These are phyloP conservation scores for Phoebastria nigripes DNA, from an alignment of 2,797 vertebrate species.

Conservation along the genomic window DNA sequence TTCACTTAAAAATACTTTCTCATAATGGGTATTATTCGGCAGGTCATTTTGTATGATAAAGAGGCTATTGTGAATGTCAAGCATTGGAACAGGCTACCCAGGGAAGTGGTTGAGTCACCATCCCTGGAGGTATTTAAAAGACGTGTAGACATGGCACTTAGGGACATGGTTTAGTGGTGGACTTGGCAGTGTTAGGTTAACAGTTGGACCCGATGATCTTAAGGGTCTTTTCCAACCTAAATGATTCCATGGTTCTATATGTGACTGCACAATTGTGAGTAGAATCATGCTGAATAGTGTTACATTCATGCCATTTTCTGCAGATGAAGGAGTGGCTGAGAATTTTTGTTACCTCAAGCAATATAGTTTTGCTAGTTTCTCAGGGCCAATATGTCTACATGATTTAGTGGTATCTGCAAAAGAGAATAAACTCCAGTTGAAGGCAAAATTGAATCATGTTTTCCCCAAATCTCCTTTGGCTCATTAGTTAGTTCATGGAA, in stretches of 20 bases:
- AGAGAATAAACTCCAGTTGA: not conserved
- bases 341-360: not conserved
- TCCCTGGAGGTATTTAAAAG: not conserved
- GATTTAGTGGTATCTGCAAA: not conserved
- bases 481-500: not conserved
- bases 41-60: not conserved
- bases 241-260: not conserved
- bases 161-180: not conserved
- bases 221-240: not conserved
- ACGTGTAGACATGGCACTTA: not conserved
- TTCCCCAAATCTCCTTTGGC: not conserved
- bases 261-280: not conserved
- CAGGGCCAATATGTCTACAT: not conserved
- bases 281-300: not conserved
- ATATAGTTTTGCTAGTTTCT: not conserved
- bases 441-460: not conserved
- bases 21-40: not conserved
- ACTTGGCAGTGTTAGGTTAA: not conserved
- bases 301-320: not conserved
- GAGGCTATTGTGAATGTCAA: not conserved
- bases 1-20: not conserved
- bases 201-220: not conserved
- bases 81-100: not conserved
- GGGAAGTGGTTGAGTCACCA: not conserved
- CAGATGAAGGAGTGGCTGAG: not conserved